Base-by-base conservation (phyloP, 2,888 invertebrate genomes). In the Aspidapion aeneum region DNA sequence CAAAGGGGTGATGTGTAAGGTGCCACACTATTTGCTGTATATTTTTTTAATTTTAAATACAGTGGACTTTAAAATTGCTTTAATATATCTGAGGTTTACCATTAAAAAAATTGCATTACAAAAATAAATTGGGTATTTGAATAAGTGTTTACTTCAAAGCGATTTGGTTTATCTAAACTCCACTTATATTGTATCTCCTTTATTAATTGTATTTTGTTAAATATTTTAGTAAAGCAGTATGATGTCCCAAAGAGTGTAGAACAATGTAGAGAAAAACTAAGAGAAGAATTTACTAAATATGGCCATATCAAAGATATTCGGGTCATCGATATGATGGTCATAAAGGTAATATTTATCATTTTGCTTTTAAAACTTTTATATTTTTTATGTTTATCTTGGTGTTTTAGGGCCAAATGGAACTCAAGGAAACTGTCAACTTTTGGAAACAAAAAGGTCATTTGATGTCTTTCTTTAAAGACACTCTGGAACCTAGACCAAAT, bases 341-440 rank as follows among this genome's bases (percentile, higher is more conserved):
- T 96, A 64, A 96, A 96, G 88, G 96, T 95, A 82, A 75, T 72
- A 50, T 18, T 17, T 18, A 9, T 55, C 18, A n/a, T n/a, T 17
- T 48, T 18, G 57, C 54, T 3, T 2, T 56, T 56, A n/a, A 12
- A 18, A n/a, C 7, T 56, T 56, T 56, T 9, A 56, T 12, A 56
- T 35, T 35, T 35, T 35, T 35, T 7, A 35, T 35, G 12, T 35
- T 35, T 35, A 35, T 80, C n/a, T n/a, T n/a, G n/a, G n/a, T n/a
- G n/a, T n/a, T 84, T 66, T 76, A 95, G 94, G 96, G 96, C 57
- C 96, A 96, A 86, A 94, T 96, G 94, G 96, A 97, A 74, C 83
- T 98, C 19, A 89, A 92, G 75, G 97, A 98, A 83, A 84, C 89
- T 1, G 89, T 89, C 0, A 86, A 91, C 68, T 85, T 88, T 62